Percentiles rank a stretch among this genome's conserved stretches.
These are phyloP conservation scores for Folsomia manolachei DNA, from an alignment of 2,888 invertebrate species.

Conservation along the genomic window DNA sequence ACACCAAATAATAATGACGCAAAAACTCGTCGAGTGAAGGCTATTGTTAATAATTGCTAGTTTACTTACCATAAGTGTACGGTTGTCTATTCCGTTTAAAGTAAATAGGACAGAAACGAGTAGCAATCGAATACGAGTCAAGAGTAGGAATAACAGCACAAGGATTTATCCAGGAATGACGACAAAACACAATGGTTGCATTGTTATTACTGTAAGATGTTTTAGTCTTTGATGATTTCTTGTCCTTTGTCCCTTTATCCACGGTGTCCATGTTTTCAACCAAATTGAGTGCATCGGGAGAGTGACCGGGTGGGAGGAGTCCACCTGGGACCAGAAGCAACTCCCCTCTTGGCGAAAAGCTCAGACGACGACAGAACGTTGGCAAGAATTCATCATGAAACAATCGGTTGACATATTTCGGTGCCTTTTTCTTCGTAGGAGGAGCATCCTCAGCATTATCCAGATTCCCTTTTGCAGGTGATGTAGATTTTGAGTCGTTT, in stretches of 20 bases:
- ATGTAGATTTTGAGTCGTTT: background rate
- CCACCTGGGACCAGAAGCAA: conserved; percentile 89
- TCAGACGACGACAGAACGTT: conserved; percentile 85
- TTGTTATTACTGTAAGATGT: conserved; percentile 31
- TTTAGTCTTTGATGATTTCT: conserved; percentile 24
- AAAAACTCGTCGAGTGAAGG: too few relatives aligned
- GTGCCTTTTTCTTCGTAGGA: conserved; percentile 36
- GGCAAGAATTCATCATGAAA: conserved; percentile 91
- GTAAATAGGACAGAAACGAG: conserved; percentile 74
- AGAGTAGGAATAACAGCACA: conserved; percentile 48
- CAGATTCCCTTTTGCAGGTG: background rate
- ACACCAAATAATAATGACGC: too few relatives aligned
- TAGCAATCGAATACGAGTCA: conserved; percentile 63
- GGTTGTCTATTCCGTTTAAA: conserved; percentile 57
- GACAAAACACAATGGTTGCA: conserved; percentile 45
- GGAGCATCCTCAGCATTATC: conserved; percentile 3
- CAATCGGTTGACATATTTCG: conserved; percentile 57
- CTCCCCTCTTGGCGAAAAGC: conserved; percentile 88
- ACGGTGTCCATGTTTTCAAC: conserved; percentile 7
- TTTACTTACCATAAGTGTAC: conserved; percentile 39
- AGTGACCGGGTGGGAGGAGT: conserved; percentile 57
- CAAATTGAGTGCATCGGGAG: conserved; percentile 15
- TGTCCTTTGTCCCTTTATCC: conserved; percentile 6
- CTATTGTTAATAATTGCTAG: too few relatives aligned
- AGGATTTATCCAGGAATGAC: conserved; percentile 44